Conservation (phyloP, 2,888 invertebrate genomes). For the Drosophila recens region DNA sequence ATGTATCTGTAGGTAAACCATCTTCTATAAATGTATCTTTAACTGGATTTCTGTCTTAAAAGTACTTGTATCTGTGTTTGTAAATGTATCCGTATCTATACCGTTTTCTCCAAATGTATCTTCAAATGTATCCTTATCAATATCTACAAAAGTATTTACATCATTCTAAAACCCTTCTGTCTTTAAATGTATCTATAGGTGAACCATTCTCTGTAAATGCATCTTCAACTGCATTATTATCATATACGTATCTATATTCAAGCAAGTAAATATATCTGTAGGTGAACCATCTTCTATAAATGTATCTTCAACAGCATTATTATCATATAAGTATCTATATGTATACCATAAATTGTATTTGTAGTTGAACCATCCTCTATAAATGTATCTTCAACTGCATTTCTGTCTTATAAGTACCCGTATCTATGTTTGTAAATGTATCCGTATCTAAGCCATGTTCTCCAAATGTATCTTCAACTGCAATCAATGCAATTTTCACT, state of each 20-base stretch:
- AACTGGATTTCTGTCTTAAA: not conserved
- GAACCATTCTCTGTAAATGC: not conserved
- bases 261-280: too few relatives aligned
- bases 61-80: not conserved
- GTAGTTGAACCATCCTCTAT: not conserved
- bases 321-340: not conserved
- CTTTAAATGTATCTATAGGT: too few relatives aligned
- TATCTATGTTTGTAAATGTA: not conserved
- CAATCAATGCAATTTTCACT: too few relatives aligned
- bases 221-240: not conserved
- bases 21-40: not conserved
- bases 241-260: not conserved
- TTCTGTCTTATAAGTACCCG: not conserved
- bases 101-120: not conserved
- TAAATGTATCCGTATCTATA: not conserved
- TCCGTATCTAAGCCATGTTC: not conserved
- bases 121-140: not conserved
- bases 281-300: not conserved
- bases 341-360: too few relatives aligned
- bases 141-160: not conserved
- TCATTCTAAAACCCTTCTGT: too few relatives aligned
- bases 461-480: not conserved
- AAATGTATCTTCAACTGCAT: not conserved
- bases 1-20: too few relatives aligned
- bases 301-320: not conserved